Percentiles rank a stretch among this genome's conserved stretches.
Evolutionary conservation across 2,797 vertebrate genomes (phyloP).

Genomic region (Anguilla pacifica): DNA sequence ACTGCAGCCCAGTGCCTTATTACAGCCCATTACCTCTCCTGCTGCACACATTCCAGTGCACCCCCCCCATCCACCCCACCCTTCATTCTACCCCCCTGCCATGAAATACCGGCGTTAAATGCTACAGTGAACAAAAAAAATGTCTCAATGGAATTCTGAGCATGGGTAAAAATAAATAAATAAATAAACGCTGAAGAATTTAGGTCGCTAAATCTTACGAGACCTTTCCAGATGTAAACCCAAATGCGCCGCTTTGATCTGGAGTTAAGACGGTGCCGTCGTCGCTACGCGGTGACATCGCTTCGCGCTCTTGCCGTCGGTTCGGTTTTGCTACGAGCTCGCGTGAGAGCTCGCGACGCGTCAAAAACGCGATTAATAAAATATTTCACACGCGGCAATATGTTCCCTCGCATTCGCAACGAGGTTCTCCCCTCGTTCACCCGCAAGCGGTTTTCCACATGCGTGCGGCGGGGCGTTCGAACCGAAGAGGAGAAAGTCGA

Average conservation of each 20-base stretch:
- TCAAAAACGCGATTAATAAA: slow-evolving; percentile 15
- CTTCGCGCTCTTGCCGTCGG: neutral
- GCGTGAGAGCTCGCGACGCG: neutral
- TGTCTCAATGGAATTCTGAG: neutral
- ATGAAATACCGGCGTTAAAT: neutral
- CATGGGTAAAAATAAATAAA: neutral
- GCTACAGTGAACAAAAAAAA: neutral
- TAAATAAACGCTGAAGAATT: neutral
- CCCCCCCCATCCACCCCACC: neutral
- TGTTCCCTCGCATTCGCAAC: neutral
- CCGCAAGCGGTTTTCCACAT: neutral
- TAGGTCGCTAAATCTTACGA: neutral
- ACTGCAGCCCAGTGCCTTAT: neutral
- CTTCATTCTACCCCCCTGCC: neutral
- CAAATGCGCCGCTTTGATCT: neutral
- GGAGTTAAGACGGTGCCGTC: neutral
- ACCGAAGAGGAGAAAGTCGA: neutral
- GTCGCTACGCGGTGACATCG: neutral
- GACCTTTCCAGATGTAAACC: slow-evolving; percentile 5
- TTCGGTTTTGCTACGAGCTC: neutral
- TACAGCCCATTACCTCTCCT: neutral
- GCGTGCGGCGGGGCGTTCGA: neutral
- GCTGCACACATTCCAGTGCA: neutral
- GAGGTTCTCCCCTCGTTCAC: neutral
- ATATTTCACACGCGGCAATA: neutral